Evolutionary conservation across 2,888 invertebrate species (phyloP).

Genomic region (Rhorus exstirpatorius): DNA sequence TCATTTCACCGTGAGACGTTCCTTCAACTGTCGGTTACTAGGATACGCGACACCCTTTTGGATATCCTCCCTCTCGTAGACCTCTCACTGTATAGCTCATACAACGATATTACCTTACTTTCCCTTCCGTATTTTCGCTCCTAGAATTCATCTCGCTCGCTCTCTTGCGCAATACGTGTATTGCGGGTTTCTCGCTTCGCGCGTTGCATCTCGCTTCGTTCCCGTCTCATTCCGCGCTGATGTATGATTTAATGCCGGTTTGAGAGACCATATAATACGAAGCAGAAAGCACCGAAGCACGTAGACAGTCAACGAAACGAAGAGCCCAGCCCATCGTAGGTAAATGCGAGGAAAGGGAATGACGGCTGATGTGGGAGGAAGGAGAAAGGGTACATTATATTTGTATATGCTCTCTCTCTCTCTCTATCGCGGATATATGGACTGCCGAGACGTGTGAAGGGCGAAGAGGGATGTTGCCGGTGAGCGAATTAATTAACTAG

Average conservation of each 20-base stretch:
- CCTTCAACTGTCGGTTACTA: slow-evolving; percentile 77
- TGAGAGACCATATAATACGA: slow-evolving; percentile 80
- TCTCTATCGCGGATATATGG: slow-evolving; percentile 46
- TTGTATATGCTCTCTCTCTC: slow-evolving; percentile 3
- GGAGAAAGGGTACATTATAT: slow-evolving; percentile 43
- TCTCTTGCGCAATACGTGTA: neutral
- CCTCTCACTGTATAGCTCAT: slow-evolving; percentile 63
- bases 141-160: neutral
- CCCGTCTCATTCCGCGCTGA: slow-evolving; percentile 78
- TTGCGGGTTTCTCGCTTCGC: neutral
- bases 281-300: slow-evolving; percentile 67
- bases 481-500: slow-evolving; percentile 85
- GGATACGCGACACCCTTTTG: slow-evolving; percentile 77
- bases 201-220: neutral
- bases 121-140: slow-evolving; percentile 7
- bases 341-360: slow-evolving; percentile 14
- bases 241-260: slow-evolving; percentile 84
- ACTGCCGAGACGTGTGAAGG: slow-evolving; percentile 78
- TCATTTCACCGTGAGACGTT: slow-evolving; percentile 29
- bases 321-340: slow-evolving; percentile 42
- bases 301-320: slow-evolving; percentile 64
- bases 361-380: slow-evolving; percentile 15
- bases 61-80: slow-evolving; percentile 67
- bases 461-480: slow-evolving; percentile 79
- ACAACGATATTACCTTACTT: neutral